Evolutionary conservation across 1,140 invertebrate genomes (phyloP).

Genomic region (Drosophila ohnishii): DNA sequence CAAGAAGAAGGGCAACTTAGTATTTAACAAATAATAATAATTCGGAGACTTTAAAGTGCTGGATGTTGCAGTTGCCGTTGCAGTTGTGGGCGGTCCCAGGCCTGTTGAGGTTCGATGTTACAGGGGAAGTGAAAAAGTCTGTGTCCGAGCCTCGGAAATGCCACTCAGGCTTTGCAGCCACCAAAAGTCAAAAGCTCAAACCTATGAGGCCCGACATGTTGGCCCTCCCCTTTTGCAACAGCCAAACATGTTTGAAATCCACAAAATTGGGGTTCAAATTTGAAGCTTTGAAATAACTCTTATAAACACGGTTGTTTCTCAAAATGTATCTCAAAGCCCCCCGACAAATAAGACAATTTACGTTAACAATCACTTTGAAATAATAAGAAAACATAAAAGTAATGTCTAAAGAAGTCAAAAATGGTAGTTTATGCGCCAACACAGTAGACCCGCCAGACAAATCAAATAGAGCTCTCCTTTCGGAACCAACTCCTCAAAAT

Average conservation of each 20-base stretch:
- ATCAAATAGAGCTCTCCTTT: slow-evolving; percentile 17
- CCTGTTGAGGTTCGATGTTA: slow-evolving; percentile 20
- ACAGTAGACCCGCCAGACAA: slow-evolving; percentile 18
- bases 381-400: neutral
- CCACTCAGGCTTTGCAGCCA: slow-evolving; percentile 5
- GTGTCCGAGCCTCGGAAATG: neutral
- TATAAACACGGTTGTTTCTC: neutral
- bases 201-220: neutral
- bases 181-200: slow-evolving; percentile 21
- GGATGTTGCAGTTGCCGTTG: slow-evolving; percentile 24
- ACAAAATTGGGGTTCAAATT: slow-evolving; percentile 1
- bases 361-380: neutral
- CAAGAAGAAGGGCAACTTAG: neutral
- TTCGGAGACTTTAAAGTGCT: slow-evolving; percentile 9
- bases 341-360: no score
- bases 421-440: neutral
- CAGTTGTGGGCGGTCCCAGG: slow-evolving; percentile 52
- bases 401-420: neutral
- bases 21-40: slow-evolving; percentile 16
- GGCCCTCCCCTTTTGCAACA: neutral
- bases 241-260: slow-evolving; percentile 25
- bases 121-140: slow-evolving; percentile 4
- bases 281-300: slow-evolving; percentile 9
- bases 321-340: neutral
- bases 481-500: slow-evolving; percentile 22